These are phyloP conservation scores for Amiota mariae DNA, from an alignment of 2,888 invertebrate species.

Conservation along the genomic window DNA sequence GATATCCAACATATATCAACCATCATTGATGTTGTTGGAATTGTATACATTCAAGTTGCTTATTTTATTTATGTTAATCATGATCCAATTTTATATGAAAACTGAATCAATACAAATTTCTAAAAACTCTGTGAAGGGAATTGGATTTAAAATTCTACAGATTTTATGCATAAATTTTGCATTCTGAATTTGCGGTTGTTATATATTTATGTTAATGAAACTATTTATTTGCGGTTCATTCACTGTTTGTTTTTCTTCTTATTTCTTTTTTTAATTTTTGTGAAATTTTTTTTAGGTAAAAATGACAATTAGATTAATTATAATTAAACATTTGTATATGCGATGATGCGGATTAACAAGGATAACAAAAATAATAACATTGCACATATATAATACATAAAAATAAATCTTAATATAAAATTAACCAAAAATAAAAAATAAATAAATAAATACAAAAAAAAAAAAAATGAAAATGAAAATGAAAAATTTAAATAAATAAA, in stretches of 20 bases:
- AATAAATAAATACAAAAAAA: background rate
- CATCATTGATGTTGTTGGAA: no score
- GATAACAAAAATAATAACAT: no score
- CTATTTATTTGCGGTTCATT: slow-evolving; percentile 27
- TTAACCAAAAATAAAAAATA: background rate
- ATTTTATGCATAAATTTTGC: background rate
- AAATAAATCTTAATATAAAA: background rate
- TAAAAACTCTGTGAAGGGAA: no score
- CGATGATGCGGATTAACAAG: slow-evolving; percentile 11
- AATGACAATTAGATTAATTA: slow-evolving; percentile 20
- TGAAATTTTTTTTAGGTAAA: background rate
- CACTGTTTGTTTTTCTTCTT: no score
- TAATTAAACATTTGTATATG: slow-evolving; percentile 22
- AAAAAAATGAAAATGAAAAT: background rate
- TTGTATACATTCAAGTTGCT: no score
- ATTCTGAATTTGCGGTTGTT: slow-evolving; percentile 1
- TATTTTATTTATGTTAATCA: no score
- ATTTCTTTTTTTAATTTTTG: no score
- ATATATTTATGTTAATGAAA: slow-evolving; percentile 20
- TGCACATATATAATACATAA: background rate
- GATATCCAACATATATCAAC: no score
- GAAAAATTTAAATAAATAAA: background rate
- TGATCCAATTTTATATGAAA: no score
- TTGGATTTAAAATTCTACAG: background rate
- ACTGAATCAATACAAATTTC: no score